Evolutionary conservation across 64 coral and sea anemone genomes (phyloP).

Genomic region (Dendrophyllia cribrosa): DNA sequence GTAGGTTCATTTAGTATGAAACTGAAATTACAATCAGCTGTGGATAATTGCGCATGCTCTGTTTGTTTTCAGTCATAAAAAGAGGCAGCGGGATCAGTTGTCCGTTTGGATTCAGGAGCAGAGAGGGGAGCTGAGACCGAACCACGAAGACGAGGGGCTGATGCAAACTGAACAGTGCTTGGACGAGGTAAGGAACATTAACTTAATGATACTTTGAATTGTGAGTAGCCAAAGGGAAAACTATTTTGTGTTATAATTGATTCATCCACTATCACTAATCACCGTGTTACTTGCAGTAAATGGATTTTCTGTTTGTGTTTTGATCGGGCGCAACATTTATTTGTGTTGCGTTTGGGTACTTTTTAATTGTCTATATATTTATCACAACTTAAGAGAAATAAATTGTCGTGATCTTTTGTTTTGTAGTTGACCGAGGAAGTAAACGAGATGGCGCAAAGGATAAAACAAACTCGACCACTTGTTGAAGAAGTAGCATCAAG

Average conservation of each 20-base stretch:
- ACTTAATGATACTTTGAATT: neutral
- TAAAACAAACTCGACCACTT: conserved; percentile 28
- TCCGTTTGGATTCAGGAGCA: conserved; percentile 36
- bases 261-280: too few relatives aligned
- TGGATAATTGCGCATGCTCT: neutral
- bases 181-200: neutral
- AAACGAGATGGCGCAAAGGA: conserved; percentile 6
- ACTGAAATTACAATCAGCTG: neutral
- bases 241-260: too few relatives aligned
- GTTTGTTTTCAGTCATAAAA: conserved; percentile 26
- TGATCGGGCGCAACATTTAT: neutral
- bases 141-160: conserved; percentile 10
- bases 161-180: conserved; percentile 49
- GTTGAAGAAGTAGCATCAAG: conserved; percentile 49
- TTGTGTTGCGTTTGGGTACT: neutral
- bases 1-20: neutral
- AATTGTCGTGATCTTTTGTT: neutral
- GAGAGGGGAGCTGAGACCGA: conserved; percentile 15
- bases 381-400: neutral
- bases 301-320: neutral
- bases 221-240: too few relatives aligned
- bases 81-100: conserved; percentile 45
- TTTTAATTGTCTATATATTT: neutral
- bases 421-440: conserved; percentile 41
- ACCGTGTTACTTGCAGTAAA: too few relatives aligned